Percentiles rank a stretch among this genome's conserved stretches.
Evolutionary conservation across 2,113 vertebrate genomes (phyloP).

Genomic region (Gavialis gangeticus): DNA sequence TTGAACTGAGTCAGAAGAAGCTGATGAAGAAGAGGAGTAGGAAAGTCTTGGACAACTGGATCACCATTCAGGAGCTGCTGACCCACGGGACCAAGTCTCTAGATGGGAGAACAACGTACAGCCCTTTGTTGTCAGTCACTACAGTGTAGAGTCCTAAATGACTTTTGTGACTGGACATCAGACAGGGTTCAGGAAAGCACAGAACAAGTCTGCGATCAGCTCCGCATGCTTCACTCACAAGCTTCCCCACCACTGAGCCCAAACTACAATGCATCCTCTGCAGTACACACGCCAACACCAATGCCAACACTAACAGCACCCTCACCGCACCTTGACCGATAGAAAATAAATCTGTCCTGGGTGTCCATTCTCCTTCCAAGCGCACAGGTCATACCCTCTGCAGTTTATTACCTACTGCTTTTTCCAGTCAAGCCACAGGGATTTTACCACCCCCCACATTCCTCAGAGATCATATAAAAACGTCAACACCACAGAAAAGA

Average conservation of each 20-base stretch:
- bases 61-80: constrained; percentile 77
- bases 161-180: not conserved
- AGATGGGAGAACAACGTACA: constrained; percentile 61
- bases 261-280: not conserved
- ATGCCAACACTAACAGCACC: not conserved
- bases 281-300: too few species aligned
- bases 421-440: not conserved
- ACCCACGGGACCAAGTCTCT: constrained; percentile 75
- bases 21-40: not conserved
- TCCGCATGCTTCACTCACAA: not conserved
- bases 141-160: constrained; percentile 66
- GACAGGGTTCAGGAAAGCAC: not conserved
- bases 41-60: not conserved
- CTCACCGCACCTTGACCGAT: not conserved
- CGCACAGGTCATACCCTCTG: rapidly evolving
- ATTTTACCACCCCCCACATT: not conserved
- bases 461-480: not conserved
- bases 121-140: constrained; percentile 83
- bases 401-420: not conserved
- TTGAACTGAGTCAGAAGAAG: constrained; percentile 83
- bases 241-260: not conserved
- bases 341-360: not conserved
- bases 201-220: not conserved
- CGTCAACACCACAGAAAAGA: not conserved
- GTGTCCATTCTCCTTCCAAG: not conserved